Conservation (phyloP, 2,797 vertebrate species). For the Valencia hispanica region DNA sequence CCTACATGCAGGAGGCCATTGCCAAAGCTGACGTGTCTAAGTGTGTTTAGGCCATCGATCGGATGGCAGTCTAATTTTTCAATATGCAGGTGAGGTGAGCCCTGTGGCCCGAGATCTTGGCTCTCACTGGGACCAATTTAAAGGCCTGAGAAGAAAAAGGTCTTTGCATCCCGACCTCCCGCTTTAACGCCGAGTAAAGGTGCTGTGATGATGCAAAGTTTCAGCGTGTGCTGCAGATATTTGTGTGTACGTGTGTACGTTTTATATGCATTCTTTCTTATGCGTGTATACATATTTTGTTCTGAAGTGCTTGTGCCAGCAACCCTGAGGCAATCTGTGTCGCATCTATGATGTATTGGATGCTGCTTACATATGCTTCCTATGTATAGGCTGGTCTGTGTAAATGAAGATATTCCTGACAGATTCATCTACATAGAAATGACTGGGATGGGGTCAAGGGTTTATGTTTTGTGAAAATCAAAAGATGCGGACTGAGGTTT, state of each 20-base stretch:
- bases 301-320: slow-evolving; percentile 49
- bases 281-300: slow-evolving; percentile 22
- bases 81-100: slow-evolving; percentile 52
- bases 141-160: slow-evolving; percentile 44
- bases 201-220: slow-evolving; percentile 7
- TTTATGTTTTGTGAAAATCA: slow-evolving; percentile 40
- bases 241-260: neutral
- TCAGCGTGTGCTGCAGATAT: slow-evolving; percentile 18
- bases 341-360: slow-evolving; percentile 29
- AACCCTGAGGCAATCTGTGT: slow-evolving; percentile 20
- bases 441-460: slow-evolving; percentile 7
- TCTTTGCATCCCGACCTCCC: slow-evolving; percentile 15
- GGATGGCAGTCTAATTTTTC: slow-evolving; percentile 56
- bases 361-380: slow-evolving; percentile 36
- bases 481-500: slow-evolving; percentile 12
- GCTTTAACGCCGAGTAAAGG: slow-evolving; percentile 14
- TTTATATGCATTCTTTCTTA: slow-evolving; percentile 24
- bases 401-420: slow-evolving; percentile 38
- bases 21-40: slow-evolving; percentile 15
- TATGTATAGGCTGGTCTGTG: slow-evolving; percentile 28
- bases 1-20: slow-evolving; percentile 35
- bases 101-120: slow-evolving; percentile 33
- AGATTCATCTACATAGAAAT: slow-evolving; percentile 43
- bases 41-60: slow-evolving; percentile 51
- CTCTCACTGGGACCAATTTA: slow-evolving; percentile 81